These are phyloP conservation scores for Latheticus oryzae DNA, from an alignment of 2,888 invertebrate species.

Conservation along the genomic window DNA sequence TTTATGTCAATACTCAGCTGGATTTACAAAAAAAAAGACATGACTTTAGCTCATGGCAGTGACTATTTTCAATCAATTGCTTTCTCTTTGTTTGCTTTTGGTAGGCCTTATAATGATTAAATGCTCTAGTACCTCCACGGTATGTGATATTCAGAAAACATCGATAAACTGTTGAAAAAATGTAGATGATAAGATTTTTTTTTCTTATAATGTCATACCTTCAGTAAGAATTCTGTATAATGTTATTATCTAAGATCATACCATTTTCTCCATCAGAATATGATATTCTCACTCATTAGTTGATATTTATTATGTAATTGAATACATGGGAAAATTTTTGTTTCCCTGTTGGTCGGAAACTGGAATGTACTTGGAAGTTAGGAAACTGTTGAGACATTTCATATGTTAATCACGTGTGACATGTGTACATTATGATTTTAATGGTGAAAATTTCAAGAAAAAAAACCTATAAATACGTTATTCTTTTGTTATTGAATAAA, in stretches of 20 bases:
- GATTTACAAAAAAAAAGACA: too few species aligned
- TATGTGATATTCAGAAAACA: conserved; percentile 8
- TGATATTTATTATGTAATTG: conserved; percentile 20
- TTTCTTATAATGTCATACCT: too few species aligned
- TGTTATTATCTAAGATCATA: conserved; percentile 10
- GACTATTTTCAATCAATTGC: conserved; percentile 3
- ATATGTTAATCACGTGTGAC: too few species aligned
- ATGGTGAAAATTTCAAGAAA: too few species aligned
- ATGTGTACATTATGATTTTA: too few species aligned
- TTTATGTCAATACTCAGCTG: too few species aligned
- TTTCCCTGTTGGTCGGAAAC: conserved; percentile 14
- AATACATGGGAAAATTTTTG: conserved; percentile 23
- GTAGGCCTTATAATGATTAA: not conserved
- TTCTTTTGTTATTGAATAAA: too few species aligned
- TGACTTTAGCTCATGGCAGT: not conserved
- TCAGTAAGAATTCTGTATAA: not conserved
- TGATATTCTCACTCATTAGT: conserved; percentile 28
- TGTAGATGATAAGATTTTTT: too few species aligned
- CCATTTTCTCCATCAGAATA: conserved; percentile 3
- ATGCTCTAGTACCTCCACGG: not conserved
- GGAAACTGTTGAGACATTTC: conserved; percentile 15
- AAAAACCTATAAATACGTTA: too few species aligned
- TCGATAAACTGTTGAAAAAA: too few species aligned
- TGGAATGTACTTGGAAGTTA: conserved; percentile 5
- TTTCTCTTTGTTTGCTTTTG: conserved; percentile 8